Percentiles rank a stretch among this genome's conserved stretches.
Conservation (phyloP, 2,797 vertebrate genomes). For the Brotula barbata region DNA sequence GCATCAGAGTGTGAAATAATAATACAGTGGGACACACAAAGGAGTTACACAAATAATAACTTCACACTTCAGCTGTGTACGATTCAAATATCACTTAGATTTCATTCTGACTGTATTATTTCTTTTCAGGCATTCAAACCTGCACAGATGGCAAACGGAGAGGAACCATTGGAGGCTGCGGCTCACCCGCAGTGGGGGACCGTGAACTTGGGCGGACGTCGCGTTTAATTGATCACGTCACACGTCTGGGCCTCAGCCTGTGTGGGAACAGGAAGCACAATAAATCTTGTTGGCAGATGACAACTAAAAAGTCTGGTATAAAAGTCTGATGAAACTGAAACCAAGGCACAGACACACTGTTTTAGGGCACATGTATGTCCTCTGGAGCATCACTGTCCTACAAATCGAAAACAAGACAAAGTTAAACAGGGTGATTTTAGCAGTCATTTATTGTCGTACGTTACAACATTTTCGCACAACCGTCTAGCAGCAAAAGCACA, state of each 20-base stretch:
- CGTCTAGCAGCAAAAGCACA: constrained; percentile 68
- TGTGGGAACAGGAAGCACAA: constrained; percentile 32
- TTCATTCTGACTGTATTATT: constrained; percentile 31
- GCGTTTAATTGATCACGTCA: constrained; percentile 45
- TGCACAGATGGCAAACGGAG: constrained; percentile 32
- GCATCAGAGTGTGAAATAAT: constrained; percentile 39
- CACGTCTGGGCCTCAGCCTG: constrained; percentile 19
- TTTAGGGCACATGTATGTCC: background rate
- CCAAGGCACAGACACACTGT: too few species aligned
- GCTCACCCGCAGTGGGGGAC: constrained; percentile 41
- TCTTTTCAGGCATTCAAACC: constrained; percentile 29
- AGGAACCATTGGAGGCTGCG: constrained; percentile 22
- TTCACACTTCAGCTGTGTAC: constrained; percentile 10
- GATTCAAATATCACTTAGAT: constrained; percentile 23
- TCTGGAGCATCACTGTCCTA: constrained; percentile 1
- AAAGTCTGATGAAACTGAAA: too few species aligned
- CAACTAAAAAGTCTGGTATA: constrained; percentile 47
- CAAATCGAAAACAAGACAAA: constrained; percentile 15
- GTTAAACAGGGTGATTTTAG: constrained; percentile 43
- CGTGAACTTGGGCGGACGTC: constrained; percentile 40
- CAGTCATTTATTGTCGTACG: constrained; percentile 78
- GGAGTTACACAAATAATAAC: constrained; percentile 13
- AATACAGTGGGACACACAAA: constrained; percentile 12
- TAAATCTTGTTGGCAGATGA: constrained; percentile 45
- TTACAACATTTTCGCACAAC: constrained; percentile 74